A percentile compares a stretch with the other conserved stretches of the same genome.
Conservation (phyloP, 2,797 vertebrate genomes). For the Mormyrus proboscirostris region DNA sequence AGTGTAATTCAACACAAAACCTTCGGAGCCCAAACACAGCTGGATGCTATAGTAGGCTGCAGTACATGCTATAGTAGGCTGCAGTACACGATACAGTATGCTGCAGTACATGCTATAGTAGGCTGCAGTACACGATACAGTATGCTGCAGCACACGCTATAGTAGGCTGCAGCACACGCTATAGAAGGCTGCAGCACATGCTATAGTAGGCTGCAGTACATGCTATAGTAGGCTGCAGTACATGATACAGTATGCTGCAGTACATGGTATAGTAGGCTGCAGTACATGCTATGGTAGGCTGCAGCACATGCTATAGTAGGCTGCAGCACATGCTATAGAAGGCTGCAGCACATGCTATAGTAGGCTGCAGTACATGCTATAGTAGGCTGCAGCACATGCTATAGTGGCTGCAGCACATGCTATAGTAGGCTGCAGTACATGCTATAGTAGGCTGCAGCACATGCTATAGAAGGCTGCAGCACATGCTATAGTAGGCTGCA, state of each 20-base stretch:
- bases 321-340: not conserved
- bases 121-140: not conserved
- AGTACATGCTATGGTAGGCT: no score
- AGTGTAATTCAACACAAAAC: not conserved
- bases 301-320: not conserved
- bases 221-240: not conserved
- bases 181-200: no score
- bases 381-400: not conserved
- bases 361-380: not conserved
- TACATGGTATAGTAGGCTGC: no score
- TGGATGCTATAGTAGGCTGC: not conserved
- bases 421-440: not conserved
- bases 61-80: not conserved
- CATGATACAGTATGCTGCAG: no score
- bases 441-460: not conserved
- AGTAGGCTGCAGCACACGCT: no score
- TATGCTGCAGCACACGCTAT: not conserved
- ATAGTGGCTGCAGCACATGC: no score
- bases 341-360: not conserved
- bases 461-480: no score
- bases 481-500: no score
- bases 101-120: no score
- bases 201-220: not conserved
- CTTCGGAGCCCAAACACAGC: not conserved
- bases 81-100: not conserved